Base-by-base conservation (phyloP, 2,797 vertebrate genomes). In the Threskiornis aethiopicus region DNA sequence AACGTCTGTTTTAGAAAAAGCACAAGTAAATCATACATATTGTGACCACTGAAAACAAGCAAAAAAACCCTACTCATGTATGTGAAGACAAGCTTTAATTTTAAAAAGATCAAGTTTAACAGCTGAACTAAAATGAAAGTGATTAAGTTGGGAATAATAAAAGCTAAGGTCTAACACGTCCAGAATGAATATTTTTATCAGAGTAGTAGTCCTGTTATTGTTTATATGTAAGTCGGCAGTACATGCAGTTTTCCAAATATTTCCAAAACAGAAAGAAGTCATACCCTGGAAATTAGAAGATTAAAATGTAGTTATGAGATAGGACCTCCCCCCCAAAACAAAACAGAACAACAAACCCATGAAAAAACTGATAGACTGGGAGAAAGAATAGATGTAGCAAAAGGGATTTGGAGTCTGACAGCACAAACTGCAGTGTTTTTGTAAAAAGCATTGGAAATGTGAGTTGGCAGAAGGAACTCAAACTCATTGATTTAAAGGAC, bases 301-400 rank as follows among this genome's bases (percentile, higher is more conserved):
- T 28, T 54, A 59, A 92, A 83, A 81, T 71, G 9, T 22, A 57
- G 4, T 46, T 52, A 31, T 47, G 19, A 75, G 17, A 28, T 41
- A 81, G 17, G 19, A 39, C 2, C 3, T 37, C 3, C 2, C 3
- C 4, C 5, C 5, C 16, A 10, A 73, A 81, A 24, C 2, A n/a
- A 75, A 78, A 28, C 10, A 51, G 19, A 46, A 78, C 35, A 75
- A 42, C 9, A 79, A 52, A 47, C 2, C 0, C 4, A 8, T 22
- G 16, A 46, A 71, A 66, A 86, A 31, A 31, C 3, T 5, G 9
- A 10, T 35, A 26, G 7, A 47, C 3, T 67, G 10, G 37, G 71
- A 85, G 37, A 67, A 86, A 67, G 29, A 67, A 62, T 28, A 59
- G 35, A 67, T 49, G 47, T 19, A 73, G 16, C 5, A 64, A 77